These are phyloP conservation scores for Fissipunctia ypsillon DNA, from an alignment of 2,888 invertebrate genomes.

Conservation along the genomic window DNA sequence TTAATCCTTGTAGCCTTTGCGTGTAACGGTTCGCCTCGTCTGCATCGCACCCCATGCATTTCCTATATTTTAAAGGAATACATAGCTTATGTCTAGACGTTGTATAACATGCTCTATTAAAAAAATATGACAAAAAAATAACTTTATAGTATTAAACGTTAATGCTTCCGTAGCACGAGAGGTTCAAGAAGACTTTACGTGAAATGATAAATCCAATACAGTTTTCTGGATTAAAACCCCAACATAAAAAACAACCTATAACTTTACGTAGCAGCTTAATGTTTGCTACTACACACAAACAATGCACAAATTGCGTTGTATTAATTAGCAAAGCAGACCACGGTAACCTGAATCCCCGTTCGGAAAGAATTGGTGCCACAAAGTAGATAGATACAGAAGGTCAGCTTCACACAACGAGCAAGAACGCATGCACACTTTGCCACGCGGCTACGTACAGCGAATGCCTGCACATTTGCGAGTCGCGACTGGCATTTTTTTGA, in stretches of 20 bases:
- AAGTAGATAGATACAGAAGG: constrained; percentile 8
- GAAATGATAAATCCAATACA: background rate
- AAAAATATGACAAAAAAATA: background rate
- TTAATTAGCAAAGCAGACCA: constrained; percentile 63
- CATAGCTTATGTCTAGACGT: constrained; percentile 28
- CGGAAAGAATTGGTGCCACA: constrained; percentile 44
- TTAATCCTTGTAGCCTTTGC: constrained; percentile 23
- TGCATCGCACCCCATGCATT: constrained; percentile 27
- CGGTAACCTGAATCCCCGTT: constrained; percentile 50
- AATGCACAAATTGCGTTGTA: constrained; percentile 48
- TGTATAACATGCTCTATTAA: background rate
- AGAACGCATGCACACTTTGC: background rate
- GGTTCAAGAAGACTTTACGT: background rate
- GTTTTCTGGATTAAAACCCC: constrained; percentile 10
- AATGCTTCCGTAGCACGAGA: constrained; percentile 21
- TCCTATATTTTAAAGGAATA: constrained; percentile 10
- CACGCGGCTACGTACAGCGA: background rate
- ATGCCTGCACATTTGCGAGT: no score
- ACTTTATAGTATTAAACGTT: background rate
- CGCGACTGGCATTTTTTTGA: background rate
- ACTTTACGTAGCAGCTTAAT: constrained; percentile 18
- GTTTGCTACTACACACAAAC: constrained; percentile 23
- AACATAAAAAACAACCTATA: background rate
- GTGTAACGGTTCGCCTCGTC: constrained; percentile 12
- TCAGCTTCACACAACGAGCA: background rate